Evolutionary conservation across 2,113 vertebrate genomes (phyloP).

Genomic region (Paedocypris sp.): DNA sequence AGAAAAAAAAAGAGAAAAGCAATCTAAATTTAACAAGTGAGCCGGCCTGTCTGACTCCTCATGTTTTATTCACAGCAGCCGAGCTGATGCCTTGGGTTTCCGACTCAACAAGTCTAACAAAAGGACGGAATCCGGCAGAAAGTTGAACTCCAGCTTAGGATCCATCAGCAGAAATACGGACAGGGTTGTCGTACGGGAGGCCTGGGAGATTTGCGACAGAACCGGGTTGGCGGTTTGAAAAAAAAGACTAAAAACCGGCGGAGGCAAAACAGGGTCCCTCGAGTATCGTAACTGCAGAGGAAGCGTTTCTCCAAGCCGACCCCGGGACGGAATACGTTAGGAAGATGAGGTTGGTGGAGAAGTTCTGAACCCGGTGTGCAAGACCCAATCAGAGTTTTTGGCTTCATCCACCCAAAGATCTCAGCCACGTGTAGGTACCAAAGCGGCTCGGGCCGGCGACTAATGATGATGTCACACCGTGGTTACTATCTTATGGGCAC

Average conservation of each 20-base stretch:
- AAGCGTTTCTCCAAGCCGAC: not conserved
- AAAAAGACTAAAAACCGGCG: conserved; percentile 34
- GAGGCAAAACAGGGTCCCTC: not conserved
- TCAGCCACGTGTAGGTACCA: no score
- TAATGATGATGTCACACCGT: no score
- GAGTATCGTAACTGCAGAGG: not conserved
- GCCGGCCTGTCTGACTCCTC: not conserved
- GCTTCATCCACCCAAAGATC: conserved; percentile 35
- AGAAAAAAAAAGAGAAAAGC: conserved; percentile 34
- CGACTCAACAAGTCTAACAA: conserved; percentile 6
- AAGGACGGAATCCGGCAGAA: no score
- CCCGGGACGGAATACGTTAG: not conserved
- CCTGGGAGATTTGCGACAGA: conserved; percentile 1
- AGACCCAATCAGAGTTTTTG: conserved; percentile 43
- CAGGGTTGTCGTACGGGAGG: not conserved
- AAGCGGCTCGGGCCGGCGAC: no score
- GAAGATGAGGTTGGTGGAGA: no score
- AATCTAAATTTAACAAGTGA: not conserved
- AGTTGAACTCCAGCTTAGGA: not conserved
- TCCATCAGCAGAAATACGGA: conserved; percentile 4
- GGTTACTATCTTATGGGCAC: no score
- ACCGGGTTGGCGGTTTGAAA: conserved; percentile 5
- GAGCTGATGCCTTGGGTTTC: conserved; percentile 2
- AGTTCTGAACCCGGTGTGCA: conserved; percentile 13
- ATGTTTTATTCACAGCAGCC: conserved; percentile 26